phyloP scores from a whole-genome alignment of 2,113 vertebrate species.

The Caranx ignobilis region DNA sequence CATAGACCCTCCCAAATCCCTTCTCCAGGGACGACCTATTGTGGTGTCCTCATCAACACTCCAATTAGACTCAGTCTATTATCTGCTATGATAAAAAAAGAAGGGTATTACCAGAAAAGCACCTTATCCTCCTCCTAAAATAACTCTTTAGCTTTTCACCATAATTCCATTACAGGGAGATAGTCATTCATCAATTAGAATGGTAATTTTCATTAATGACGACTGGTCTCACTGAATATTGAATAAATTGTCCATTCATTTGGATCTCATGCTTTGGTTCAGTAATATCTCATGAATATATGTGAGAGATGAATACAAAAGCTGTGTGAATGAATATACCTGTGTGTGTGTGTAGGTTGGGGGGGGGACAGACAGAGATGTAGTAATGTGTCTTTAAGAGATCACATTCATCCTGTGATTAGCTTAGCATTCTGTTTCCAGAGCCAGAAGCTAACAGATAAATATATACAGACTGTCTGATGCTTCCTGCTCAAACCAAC shows the following conservation, averaged over 20 bases:
- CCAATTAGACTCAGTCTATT: slow-evolving; percentile 79
- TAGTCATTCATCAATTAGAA: slow-evolving; percentile 80
- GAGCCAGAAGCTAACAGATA: slow-evolving; percentile 7
- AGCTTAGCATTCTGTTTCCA: slow-evolving; percentile 21
- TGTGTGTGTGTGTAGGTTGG: neutral
- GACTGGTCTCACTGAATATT: slow-evolving; percentile 63
- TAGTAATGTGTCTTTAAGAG: neutral
- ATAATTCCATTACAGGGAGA: slow-evolving; percentile 79
- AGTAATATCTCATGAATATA: slow-evolving; percentile 68
- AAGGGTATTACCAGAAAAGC: slow-evolving; percentile 71
- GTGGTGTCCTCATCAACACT: slow-evolving; percentile 78
- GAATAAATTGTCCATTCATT: slow-evolving; percentile 70
- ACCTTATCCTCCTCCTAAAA: slow-evolving; percentile 70
- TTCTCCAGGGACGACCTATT: slow-evolving; percentile 72
- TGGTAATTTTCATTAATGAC: slow-evolving; percentile 78
- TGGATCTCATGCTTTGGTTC: slow-evolving; percentile 65
- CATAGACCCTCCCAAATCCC: slow-evolving; percentile 71
- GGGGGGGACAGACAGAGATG: neutral
- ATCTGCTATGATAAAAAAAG: slow-evolving; percentile 76
- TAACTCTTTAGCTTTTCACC: slow-evolving; percentile 76
- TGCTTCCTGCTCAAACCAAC: too few species aligned
- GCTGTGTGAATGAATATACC: slow-evolving; percentile 7
- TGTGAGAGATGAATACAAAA: slow-evolving; percentile 68
- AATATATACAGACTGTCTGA: neutral
- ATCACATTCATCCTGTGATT: slow-evolving; percentile 8